Percentiles rank a stretch among this genome's conserved stretches.
Conservation (phyloP, 2,113 vertebrate genomes). For the Cyprinodon tularosa region DNA sequence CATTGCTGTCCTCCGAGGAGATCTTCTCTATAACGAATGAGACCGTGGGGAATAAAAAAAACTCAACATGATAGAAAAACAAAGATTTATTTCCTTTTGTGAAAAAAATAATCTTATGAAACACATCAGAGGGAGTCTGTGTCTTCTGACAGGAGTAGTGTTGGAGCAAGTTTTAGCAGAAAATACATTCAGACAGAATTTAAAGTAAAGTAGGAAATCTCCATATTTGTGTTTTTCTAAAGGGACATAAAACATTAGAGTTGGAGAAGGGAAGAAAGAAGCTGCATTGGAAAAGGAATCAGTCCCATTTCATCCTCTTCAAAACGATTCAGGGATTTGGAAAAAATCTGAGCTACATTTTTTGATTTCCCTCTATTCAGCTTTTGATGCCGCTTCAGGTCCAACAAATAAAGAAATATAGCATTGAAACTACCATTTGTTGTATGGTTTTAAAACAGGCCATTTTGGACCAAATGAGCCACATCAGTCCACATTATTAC, state of each 20-base stretch:
- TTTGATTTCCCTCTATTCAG: constrained; percentile 25
- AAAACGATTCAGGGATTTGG: constrained; percentile 41
- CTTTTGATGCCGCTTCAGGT: constrained; percentile 33
- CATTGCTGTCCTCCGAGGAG: not conserved
- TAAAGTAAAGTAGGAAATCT: constrained; percentile 5
- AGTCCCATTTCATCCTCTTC: constrained; percentile 27
- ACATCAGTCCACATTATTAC: not conserved
- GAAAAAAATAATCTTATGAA: constrained; percentile 43
- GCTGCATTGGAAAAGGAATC: constrained; percentile 56
- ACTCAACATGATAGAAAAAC: constrained; percentile 46
- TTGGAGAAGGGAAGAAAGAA: constrained; percentile 22
- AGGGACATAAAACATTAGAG: constrained; percentile 12
- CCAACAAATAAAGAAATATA: constrained; percentile 9
- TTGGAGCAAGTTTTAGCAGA: constrained; percentile 15
- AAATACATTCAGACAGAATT: not conserved
- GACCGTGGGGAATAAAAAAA: not conserved
- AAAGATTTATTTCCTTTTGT: constrained; percentile 62
- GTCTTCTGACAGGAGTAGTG: constrained; percentile 18
- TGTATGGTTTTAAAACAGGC: not conserved
- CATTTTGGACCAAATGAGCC: too few relatives aligned
- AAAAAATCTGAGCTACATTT: constrained; percentile 51
- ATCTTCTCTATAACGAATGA: constrained; percentile 27
- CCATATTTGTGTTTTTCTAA: constrained; percentile 15
- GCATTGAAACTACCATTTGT: not conserved
- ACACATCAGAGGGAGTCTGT: constrained; percentile 17